Base-by-base conservation (phyloP, 53 echinoderm and acorn worm genomes). In the Mesocentrotus franciscanus region DNA sequence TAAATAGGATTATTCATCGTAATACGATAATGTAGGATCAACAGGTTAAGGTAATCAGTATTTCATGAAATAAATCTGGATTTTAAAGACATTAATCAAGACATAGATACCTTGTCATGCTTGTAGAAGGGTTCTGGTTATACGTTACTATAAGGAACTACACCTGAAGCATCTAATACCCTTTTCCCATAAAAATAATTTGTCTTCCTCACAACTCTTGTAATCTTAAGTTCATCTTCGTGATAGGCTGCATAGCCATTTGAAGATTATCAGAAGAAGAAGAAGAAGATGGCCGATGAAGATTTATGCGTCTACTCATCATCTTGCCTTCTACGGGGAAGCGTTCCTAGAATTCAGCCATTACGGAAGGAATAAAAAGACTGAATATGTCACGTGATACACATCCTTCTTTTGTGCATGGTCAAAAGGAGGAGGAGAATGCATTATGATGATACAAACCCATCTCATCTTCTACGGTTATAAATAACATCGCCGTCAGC, bases 51-150 rank as follows among this genome's bases (percentile, higher is more conserved):
- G 26, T 30, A 29, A 74, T 32, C 74, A 12, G 11, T 27, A 74
- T 74, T 74, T 18, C 30, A 1, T 30, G 1, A 10, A 30, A 32
- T 74, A 74, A 74, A 74, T 74, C 74, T 30, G 26, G 32, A 74
- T 74, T 74, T 18, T 30, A 74, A 30, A 71, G 74, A 74, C 74
- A 74, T 74, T 74, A 74, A 32, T 74, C 74, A 74, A 74, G 74
- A 30, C 74, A 32, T 74, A 30, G 10, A 49, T 49, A 49, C 49
- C 3, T 49, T 49, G 49, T 49, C 49, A 49, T 49, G 49, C 10
- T 12, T 68, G 13, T 12, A 3, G 29, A 74, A 10, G 29, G 30
- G 74, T 12, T 74, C 74, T 8, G 32, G 11, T 24, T 68, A 68
- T 68, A 68, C 68, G 26, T 68, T 24, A 68, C 68, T 0, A 49